A percentile compares a stretch with the other conserved stretches of the same genome.
phyloP scores from a whole-genome alignment of 2,797 vertebrate species.

The Epinephelus malabaricus region DNA sequence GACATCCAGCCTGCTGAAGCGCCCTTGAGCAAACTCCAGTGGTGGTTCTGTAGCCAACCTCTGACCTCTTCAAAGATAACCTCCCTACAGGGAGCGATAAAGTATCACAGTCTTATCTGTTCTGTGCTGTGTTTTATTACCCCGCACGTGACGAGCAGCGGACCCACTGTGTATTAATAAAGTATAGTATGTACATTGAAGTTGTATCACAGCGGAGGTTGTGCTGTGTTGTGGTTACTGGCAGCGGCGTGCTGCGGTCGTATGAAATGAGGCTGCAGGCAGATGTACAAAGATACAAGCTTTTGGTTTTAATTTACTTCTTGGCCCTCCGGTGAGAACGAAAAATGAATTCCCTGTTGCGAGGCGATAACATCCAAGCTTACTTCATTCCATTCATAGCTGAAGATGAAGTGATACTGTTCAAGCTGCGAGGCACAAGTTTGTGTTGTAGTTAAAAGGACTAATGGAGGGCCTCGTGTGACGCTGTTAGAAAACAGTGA shows the following conservation, averaged over 20 bases:
- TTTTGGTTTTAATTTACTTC: constrained; percentile 68
- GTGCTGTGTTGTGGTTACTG: constrained; percentile 56
- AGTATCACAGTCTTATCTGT: constrained; percentile 18
- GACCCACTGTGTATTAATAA: constrained; percentile 41
- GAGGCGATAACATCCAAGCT: constrained; percentile 55
- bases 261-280: constrained; percentile 40
- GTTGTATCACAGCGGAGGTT: constrained; percentile 18
- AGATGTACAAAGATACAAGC: constrained; percentile 55
- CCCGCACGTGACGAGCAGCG: background rate
- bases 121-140: constrained; percentile 23
- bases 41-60: constrained; percentile 13
- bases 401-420: constrained; percentile 48
- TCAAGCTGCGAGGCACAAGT: background rate
- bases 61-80: constrained; percentile 18
- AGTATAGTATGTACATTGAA: constrained; percentile 15
- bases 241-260: constrained; percentile 39
- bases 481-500: too few relatives aligned
- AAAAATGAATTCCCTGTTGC: constrained; percentile 51
- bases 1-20: background rate
- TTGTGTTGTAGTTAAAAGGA: background rate
- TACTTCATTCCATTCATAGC: constrained; percentile 55
- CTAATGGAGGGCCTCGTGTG: background rate
- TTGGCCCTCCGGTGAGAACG: constrained; percentile 41
- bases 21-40: constrained; percentile 2
- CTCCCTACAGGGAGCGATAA: constrained; percentile 25